Conservation (phyloP, 2,888 invertebrate species). For the Ametastegia equiseti region DNA sequence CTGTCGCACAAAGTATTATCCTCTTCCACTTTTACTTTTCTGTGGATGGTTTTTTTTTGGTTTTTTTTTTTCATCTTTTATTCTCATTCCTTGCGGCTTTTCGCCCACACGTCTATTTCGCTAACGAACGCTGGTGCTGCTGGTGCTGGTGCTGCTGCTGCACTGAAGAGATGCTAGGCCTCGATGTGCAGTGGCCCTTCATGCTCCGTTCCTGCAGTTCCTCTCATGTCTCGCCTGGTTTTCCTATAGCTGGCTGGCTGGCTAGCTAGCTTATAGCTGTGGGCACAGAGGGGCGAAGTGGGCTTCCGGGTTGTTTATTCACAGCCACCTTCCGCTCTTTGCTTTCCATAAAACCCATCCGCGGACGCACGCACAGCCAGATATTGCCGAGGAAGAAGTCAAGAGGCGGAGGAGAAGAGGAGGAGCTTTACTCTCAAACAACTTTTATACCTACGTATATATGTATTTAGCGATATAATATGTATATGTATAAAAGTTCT, state of each 20-base stretch:
- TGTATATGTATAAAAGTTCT: background rate
- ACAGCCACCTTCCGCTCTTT: conserved; percentile 25
- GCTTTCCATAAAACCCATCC: conserved; percentile 32
- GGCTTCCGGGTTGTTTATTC: conserved; percentile 45
- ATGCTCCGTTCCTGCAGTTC: no score
- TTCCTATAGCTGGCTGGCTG: no score
- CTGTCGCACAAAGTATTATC: background rate
- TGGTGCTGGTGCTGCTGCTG: no score
- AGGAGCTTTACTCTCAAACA: background rate
- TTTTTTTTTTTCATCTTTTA: no score
- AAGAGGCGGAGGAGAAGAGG: background rate
- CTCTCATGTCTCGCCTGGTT: no score
- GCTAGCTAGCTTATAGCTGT: no score
- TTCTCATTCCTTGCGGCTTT: no score
- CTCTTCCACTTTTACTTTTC: background rate
- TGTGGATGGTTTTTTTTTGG: background rate
- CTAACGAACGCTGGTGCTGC: no score
- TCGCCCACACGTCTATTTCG: no score
- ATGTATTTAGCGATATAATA: background rate
- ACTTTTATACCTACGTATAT: background rate
- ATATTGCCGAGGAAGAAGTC: no score
- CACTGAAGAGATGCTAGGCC: no score
- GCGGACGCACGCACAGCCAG: background rate
- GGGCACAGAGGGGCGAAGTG: conserved; percentile 20
- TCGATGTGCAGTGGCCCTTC: no score